Evolutionary conservation across 2,888 invertebrate genomes (phyloP).

Genomic region (Stenodema calcarata): DNA sequence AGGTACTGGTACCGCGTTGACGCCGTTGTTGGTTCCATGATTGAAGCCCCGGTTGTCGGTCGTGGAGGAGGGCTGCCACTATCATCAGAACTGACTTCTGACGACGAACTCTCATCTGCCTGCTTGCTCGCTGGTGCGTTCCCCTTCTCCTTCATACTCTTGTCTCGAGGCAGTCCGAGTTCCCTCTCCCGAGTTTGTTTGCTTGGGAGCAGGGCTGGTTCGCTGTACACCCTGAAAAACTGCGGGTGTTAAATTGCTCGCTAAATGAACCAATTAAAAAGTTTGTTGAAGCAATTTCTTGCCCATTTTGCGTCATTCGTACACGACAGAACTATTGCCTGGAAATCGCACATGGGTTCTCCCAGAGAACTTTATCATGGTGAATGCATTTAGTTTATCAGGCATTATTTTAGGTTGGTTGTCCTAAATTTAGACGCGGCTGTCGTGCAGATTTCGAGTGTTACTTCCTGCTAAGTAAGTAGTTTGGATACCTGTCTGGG

Average conservation of each 20-base stretch:
- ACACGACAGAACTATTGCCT: too few species aligned
- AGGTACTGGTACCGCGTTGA: constrained; percentile 26
- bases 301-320: too few species aligned
- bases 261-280: too few species aligned
- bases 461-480: too few species aligned
- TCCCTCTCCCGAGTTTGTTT: not conserved
- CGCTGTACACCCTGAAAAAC: not conserved
- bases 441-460: too few species aligned
- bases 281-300: too few species aligned
- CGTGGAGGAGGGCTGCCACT: not conserved
- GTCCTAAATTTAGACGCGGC: too few species aligned
- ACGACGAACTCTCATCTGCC: not conserved
- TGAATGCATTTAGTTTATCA: too few species aligned
- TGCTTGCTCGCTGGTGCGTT: not conserved
- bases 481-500: too few species aligned
- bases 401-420: too few species aligned
- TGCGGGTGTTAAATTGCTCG: not conserved
- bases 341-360: too few species aligned
- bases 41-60: not conserved
- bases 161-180: not conserved
- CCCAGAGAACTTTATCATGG: too few species aligned
- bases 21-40: constrained; percentile 18
- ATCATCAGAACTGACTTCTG: not conserved
- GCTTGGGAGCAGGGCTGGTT: not conserved
- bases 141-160: not conserved